Evolutionary conservation across 2,888 invertebrate genomes (phyloP), one percentile per base, ranked within the genome.

Genomic region (Antheraea assamensis): DNA sequence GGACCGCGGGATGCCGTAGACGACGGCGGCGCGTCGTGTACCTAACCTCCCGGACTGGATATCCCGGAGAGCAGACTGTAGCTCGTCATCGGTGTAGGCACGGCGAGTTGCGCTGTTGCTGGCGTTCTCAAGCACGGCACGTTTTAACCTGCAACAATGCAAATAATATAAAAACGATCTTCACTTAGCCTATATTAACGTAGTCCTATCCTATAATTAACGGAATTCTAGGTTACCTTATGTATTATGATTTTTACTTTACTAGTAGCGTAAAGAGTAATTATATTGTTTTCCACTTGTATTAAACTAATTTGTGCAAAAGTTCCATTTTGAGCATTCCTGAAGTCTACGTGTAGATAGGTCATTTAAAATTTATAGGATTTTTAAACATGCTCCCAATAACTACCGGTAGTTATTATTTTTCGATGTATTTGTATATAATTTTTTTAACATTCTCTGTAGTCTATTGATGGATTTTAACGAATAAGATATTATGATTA

Each of bases 1-100:
- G 79, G 99, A 99, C 79, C 99, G 96, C 13, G 99, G 99, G 88
- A 99, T 99, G 83, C 99, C 98, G 92, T 99, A 99, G 83, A 99
- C 97, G 73, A 98, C 98, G 73, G 99, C 98, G 15, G 99, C 99
- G 75, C 99, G 95, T 70, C 99, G 95, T 10, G 99, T 98, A 79
- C 99, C 99, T 81, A 99, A 95, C 86, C 98, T 97, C 27, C 99
- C 99, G 80, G 97, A 97, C 90, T 98, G 97, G 87, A 99, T 98
- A 92, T 99, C 99, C 76, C 97, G 96, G 75, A 99, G 96, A n/a
- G 99, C 99, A 58, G 97, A 97, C 86, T 98, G 97, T 66, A 99
- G 96, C 91, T 99, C 99, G 83, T 98, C 98, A 83, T 99, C 98
- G n/a, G 98, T 98, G 95, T 99, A 99, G 73, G 97, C 96, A 79